Base-by-base conservation (phyloP, 2,888 invertebrate species). In the Sabatieria punctata region DNA sequence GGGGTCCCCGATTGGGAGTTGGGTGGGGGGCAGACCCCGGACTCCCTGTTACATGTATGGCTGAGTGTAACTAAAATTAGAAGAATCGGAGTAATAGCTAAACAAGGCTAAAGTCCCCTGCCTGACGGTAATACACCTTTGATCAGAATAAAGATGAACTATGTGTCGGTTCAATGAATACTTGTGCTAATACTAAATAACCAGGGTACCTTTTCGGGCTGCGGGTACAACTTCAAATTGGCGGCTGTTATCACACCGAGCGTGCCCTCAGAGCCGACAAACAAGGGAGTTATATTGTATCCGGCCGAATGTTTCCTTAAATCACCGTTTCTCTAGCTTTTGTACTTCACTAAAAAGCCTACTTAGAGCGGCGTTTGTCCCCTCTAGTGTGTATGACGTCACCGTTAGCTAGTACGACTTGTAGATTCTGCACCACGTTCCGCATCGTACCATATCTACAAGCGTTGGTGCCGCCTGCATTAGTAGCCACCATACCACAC, bases 361-460 rank as follows among this genome's bases (percentile, higher is more conserved):
- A 47, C 56, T 49, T 47, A 2, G 57, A 49, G 11, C 50, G 46
- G 13, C 54, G 38, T 6, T 47, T 49, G 26, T 47, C 35, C 26
- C 58, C 58, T 39, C 49, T 47, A 21, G 48, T 61, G 36, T 57
- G 30, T 4, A 59, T 23, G 21, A 59, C 50, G 1, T 23, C 24
- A 6, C 59, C 58, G 38, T 51, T 43, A 11, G 58, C 46, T 6
- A 62, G 62, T 52, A 88, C 93, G 38, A 80, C 88, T 74, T 93
- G 89, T 40, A 95, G 63, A 24, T 95, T 95, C 47, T 93, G 68
- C 2, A 93, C 76, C 49, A 78, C 82, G 52, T 72, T 69, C 51
- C 69, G 61, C 72, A 74, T 74, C 1, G 73, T 74, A 1, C 73
- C 73, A 51, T 72, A 73, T 4, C 68, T 57, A 2, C 73, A 71